Percentiles rank a stretch among this genome's conserved stretches.
phyloP scores from a whole-genome alignment of 2,797 vertebrate species.

The Neosilurus mollespiculum region DNA sequence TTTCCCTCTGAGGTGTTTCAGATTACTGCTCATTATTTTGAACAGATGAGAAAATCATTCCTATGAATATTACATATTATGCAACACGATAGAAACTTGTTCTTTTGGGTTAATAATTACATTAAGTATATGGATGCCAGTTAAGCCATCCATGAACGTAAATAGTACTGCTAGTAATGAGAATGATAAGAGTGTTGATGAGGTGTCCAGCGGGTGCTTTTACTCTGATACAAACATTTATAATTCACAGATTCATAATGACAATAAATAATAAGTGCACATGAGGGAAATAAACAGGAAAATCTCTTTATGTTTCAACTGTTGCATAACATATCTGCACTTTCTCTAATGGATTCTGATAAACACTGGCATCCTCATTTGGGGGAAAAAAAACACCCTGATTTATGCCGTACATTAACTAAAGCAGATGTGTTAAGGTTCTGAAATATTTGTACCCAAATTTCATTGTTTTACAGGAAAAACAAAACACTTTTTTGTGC shows the following conservation, averaged over 20 bases:
- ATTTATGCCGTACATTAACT: slow-evolving; percentile 69
- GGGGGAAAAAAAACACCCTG: slow-evolving; percentile 59
- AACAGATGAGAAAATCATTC: not conserved
- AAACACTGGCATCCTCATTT: slow-evolving; percentile 57
- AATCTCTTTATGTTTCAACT: slow-evolving; percentile 66
- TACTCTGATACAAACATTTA: not conserved
- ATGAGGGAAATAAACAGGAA: slow-evolving; percentile 69
- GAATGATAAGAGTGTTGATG: slow-evolving; percentile 21
- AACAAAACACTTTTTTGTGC: not conserved
- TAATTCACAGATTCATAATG: slow-evolving; percentile 60
- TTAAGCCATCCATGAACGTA: not conserved
- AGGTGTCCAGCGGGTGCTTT: not conserved
- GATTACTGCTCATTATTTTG: slow-evolving; percentile 5
- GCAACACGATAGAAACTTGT: not conserved
- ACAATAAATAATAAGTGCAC: slow-evolving; percentile 68
- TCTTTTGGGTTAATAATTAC: not conserved
- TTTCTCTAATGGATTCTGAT: slow-evolving; percentile 72
- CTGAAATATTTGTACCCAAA: slow-evolving; percentile 38
- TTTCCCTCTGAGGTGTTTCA: not conserved
- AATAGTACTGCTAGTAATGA: slow-evolving; percentile 32
- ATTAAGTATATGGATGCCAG: not conserved
- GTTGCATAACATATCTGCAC: slow-evolving; percentile 71
- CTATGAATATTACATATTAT: not conserved
- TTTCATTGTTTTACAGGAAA: slow-evolving; percentile 17
- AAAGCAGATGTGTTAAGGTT: slow-evolving; percentile 59